Conservation (phyloP, 2,888 invertebrate genomes). For the Epinotia ramella region DNA sequence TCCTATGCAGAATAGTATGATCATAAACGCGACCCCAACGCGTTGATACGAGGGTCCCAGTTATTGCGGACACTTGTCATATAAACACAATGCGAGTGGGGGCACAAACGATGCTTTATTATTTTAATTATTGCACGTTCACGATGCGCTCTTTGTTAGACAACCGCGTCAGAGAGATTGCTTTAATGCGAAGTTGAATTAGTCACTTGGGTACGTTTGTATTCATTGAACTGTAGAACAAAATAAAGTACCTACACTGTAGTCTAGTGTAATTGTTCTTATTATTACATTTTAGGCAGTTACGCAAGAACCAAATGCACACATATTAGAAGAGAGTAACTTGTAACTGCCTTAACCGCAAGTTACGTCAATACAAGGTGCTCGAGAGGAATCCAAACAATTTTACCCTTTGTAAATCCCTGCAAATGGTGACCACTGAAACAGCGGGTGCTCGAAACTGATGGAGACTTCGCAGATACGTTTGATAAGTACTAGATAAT, state of each 20-base stretch:
- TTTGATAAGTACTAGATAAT: neutral
- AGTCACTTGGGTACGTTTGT: slow-evolving; percentile 46
- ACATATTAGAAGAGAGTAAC: neutral
- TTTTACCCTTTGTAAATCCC: neutral
- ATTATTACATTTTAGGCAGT: slow-evolving; percentile 10
- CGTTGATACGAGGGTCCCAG: slow-evolving; percentile 64
- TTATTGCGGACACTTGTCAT: slow-evolving; percentile 84
- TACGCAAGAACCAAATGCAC: neutral
- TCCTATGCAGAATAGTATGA: slow-evolving; percentile 34
- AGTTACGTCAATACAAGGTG: neutral
- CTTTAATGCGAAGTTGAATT: slow-evolving; percentile 62
- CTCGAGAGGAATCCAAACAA: no score
- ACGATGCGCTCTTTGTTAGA: slow-evolving; percentile 76
- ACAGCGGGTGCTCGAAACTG: neutral
- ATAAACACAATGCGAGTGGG: slow-evolving; percentile 75
- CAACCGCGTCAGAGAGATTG: slow-evolving; percentile 62
- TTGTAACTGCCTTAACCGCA: neutral
- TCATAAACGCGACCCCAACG: slow-evolving; percentile 54
- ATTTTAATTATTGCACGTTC: slow-evolving; percentile 84
- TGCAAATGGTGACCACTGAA: neutral
- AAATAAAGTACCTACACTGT: slow-evolving; percentile 29
- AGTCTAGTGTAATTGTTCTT: neutral
- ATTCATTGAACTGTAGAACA: slow-evolving; percentile 32
- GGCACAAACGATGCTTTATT: slow-evolving; percentile 77
- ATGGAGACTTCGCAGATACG: neutral